Evolutionary conservation across 1,140 invertebrate species (phyloP).

Genomic region (Rhizoglyphus robini): DNA sequence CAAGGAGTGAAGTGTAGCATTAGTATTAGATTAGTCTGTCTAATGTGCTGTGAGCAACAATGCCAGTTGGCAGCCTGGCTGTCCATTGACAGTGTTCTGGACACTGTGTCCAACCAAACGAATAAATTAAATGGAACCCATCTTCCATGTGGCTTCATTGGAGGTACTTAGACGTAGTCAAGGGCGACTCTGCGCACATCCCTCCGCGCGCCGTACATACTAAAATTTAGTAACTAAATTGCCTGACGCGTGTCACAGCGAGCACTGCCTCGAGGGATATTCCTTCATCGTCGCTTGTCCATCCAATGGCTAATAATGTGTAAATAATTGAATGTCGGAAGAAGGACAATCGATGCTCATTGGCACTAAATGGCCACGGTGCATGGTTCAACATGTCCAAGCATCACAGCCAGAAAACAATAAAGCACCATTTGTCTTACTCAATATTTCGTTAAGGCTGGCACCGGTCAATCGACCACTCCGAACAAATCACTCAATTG

Average conservation of each 20-base stretch:
- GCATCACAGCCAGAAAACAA: not conserved
- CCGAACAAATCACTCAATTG: too few relatives aligned
- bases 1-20: not conserved
- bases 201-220: not conserved
- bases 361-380: too few relatives aligned
- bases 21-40: not conserved
- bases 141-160: not conserved
- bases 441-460: conserved; percentile 1
- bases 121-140: not conserved
- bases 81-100: too few relatives aligned
- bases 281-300: too few relatives aligned
- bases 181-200: too few relatives aligned
- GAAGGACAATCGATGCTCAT: conserved; percentile 5
- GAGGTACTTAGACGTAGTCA: not conserved
- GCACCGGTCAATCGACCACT: not conserved
- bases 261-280: not conserved
- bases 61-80: not conserved
- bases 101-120: not conserved
- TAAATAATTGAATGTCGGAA: conserved; percentile 6
- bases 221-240: too few relatives aligned
- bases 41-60: not conserved
- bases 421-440: not conserved
- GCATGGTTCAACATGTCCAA: too few relatives aligned
- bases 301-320: too few relatives aligned
- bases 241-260: not conserved